A percentile compares a stretch with the other conserved stretches of the same genome.
phyloP scores from a whole-genome alignment of 1,140 invertebrate species.

The Pachyrhynchus sulphureomaculatus region DNA sequence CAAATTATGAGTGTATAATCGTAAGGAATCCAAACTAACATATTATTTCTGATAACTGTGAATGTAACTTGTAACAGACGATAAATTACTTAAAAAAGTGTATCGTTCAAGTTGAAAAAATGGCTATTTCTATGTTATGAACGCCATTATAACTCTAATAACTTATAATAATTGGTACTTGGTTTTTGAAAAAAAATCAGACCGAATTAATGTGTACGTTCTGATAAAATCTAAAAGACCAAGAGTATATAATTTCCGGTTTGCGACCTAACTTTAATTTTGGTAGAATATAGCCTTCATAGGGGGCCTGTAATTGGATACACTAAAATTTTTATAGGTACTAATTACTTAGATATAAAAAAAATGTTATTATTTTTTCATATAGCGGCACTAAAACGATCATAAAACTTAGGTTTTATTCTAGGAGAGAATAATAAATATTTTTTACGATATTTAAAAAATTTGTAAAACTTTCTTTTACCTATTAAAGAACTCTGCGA shows the following conservation, averaged over 20 bases:
- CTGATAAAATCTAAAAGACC: neutral
- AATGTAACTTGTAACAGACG: neutral
- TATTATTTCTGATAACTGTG: conserved; percentile 1
- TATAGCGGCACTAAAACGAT: no score
- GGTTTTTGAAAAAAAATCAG: neutral
- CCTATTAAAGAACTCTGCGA: no score
- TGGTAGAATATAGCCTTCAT: neutral
- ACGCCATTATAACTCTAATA: neutral
- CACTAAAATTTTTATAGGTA: no score
- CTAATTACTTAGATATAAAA: no score
- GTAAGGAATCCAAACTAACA: neutral
- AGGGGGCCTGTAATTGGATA: neutral
- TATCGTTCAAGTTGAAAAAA: neutral
- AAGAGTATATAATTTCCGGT: conserved; percentile 5
- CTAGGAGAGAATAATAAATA: no score
- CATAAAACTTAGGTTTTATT: no score
- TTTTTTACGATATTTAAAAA: no score
- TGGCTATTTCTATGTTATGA: neutral
- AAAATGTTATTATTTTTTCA: no score
- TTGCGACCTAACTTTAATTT: no score
- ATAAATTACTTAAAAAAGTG: neutral
- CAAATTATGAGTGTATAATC: neutral
- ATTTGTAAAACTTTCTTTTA: no score
- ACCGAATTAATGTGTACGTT: neutral
- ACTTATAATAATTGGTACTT: neutral